Base-by-base conservation (phyloP, 2,113 vertebrate genomes). In the Castor canadensis region DNA sequence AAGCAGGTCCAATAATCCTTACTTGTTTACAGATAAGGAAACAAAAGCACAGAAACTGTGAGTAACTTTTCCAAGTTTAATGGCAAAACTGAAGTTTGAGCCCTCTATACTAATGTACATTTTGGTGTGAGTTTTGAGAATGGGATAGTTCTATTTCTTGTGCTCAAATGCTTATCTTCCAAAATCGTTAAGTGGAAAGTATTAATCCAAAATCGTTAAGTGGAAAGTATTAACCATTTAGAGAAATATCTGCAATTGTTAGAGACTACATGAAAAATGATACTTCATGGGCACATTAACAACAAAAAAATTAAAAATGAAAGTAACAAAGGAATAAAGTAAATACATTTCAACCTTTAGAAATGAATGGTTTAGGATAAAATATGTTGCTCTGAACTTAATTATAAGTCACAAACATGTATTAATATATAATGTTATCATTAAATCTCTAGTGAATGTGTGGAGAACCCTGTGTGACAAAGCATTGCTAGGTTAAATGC, bases 281-380 rank as follows among this genome's bases (percentile, higher is more conserved):
- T 73, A 79, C 20, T 87, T 93, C n/a, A 40, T 19, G 28, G 22
- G 38, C 9, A 85, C 20, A 85, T 69, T 96, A 62, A 38, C 62
- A 94, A 75, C 8, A 38, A 91, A 72, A 12, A 90, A 82, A 26
- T 67, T 89, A 76, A 93, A 91, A 89, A 20, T 32, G 75, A 76
- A 28, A 58, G 30, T 58, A 79, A 76, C 45, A 87, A 93, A 83
- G 26, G 71, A 71, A 88, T 76, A 22, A 52, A 71, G 28, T 40
- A 89, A 92, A 58, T 58, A 92, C 3, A 71, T 77, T 90, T 83
- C 54, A 90, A 75, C 3, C 22, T 87, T 87, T 89, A 54, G 66
- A 73, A 92, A 75, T 62, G 49, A 84, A 72, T 60, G 67, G 30
- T 4, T 72, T 91, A 4, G 8, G 38, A 54, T 79, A 91, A 66